phyloP scores from a whole-genome alignment of 2,113 vertebrate genomes.

The Ameiurus melas region DNA sequence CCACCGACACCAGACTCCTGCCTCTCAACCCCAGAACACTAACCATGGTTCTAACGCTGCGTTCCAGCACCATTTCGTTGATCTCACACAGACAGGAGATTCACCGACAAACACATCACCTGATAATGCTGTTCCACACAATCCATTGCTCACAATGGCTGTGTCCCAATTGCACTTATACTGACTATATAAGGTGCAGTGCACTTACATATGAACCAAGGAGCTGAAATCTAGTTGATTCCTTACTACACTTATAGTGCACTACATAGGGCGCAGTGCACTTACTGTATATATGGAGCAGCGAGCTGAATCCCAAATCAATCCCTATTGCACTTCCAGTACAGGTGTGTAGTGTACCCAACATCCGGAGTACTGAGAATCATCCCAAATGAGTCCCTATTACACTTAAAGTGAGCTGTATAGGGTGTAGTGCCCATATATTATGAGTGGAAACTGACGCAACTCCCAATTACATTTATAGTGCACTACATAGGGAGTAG shows the following conservation, averaged over 20 bases:
- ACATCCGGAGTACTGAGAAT: background rate
- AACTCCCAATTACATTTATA: background rate
- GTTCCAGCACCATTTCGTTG: background rate
- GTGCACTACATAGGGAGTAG: background rate
- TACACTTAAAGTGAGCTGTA: background rate
- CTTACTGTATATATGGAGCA: background rate
- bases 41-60: background rate
- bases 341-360: background rate
- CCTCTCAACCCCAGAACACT: background rate
- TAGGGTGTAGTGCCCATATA: background rate
- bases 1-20: background rate
- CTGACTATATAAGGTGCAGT: background rate
- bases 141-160: background rate
- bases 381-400: background rate
- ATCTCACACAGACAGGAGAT: background rate
- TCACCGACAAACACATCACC: background rate
- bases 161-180: background rate
- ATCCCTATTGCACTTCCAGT: background rate
- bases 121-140: background rate
- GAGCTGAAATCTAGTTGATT: background rate
- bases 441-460: background rate
- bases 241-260: background rate
- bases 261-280: background rate
- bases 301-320: background rate
- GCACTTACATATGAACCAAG: background rate